Evolutionary conservation across 2,888 invertebrate genomes (phyloP), one percentile per base, ranked within the genome.

Genomic region (Amorpha juglandis): DNA sequence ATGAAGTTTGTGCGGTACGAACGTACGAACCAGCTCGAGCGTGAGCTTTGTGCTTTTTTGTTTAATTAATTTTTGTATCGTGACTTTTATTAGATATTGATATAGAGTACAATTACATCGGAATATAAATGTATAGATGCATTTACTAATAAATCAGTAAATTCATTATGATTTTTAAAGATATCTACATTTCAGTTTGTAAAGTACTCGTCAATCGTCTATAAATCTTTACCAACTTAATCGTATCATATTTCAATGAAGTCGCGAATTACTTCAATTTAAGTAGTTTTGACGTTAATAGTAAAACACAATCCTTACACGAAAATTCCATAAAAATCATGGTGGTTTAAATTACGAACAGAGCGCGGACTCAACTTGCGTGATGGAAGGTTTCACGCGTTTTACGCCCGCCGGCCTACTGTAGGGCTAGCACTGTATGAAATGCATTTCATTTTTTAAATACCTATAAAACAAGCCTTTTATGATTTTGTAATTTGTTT

Each of bases 361-460:
- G 75, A 69, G 35, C 74, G 72, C 70, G 71, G 62, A 77, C 73
- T 76, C 75, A 76, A 71, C 73, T 76, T 74, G 72, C 73, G 72
- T 85, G 86, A 87, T 84, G 82, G 81, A 84, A 82, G 84, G 83
- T 84, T 86, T 88, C 81, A 84, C 84, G 84, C 83, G 76, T 79
- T 82, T 88, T 83, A 85, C 78, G 69, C 80, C 80, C 75, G 78
- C 74, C 74, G 78, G 79, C 69, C 69, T 35, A 66, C 53, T 47
- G 58, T 76, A 85, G 82, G 86, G 84, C 69, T 83, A 77, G 68
- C 78, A 71, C 64, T 19, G 19, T 12, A 16, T 35, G 16, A 11
- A 1, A 11, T 50, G 63, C 9, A 38, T 38, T 9, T 7, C 7
- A 38, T 38, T 9, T 9, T 9, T 9, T 6, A 38, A 9, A 38